Conservation (phyloP, 2,888 invertebrate species). For the Tyria jacobaeae region DNA sequence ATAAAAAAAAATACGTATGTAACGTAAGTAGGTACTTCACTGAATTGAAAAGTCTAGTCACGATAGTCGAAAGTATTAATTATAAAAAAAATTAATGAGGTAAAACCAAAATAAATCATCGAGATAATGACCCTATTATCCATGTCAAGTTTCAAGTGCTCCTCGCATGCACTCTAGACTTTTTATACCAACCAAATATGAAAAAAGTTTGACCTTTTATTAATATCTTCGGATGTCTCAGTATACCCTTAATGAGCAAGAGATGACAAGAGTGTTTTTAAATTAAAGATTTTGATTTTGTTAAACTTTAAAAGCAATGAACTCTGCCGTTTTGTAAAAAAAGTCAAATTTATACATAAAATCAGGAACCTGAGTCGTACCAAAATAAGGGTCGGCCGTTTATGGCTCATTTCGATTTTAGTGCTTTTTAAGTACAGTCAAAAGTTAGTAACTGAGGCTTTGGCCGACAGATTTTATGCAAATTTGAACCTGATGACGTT, state of each 20-base stretch:
- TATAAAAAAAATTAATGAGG: conserved; percentile 11
- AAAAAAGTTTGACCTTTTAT: conserved; percentile 71
- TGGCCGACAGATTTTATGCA: conserved; percentile 79
- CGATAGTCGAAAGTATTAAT: conserved; percentile 9
- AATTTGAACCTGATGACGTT: conserved; percentile 73
- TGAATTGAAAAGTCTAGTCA: conserved; percentile 17
- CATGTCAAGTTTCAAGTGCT: conserved; percentile 66
- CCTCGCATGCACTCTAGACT: conserved; percentile 49
- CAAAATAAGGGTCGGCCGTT: conserved; percentile 72
- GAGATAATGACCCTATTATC: conserved; percentile 46
- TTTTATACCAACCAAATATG: conserved; percentile 63
- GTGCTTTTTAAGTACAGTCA: conserved; percentile 75
- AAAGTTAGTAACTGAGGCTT: conserved; percentile 73
- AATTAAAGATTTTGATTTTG: conserved; percentile 44
- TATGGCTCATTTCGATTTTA: conserved; percentile 80
- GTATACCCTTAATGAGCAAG: conserved; percentile 36
- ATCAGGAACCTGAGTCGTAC: conserved; percentile 36
- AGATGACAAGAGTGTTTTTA: conserved; percentile 31
- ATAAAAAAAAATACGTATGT: conserved; percentile 5
- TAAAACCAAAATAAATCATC: conserved; percentile 39
- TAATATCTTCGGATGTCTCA: conserved; percentile 29
- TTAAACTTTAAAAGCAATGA: conserved; percentile 36
- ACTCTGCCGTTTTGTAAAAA: conserved; percentile 38
- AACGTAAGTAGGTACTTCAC: conserved; percentile 14
- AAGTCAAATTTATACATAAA: conserved; percentile 45